Percentiles rank a stretch among this genome's conserved stretches.
Evolutionary conservation across 2,113 vertebrate species (phyloP).

Genomic region (Percopsis transmontana): DNA sequence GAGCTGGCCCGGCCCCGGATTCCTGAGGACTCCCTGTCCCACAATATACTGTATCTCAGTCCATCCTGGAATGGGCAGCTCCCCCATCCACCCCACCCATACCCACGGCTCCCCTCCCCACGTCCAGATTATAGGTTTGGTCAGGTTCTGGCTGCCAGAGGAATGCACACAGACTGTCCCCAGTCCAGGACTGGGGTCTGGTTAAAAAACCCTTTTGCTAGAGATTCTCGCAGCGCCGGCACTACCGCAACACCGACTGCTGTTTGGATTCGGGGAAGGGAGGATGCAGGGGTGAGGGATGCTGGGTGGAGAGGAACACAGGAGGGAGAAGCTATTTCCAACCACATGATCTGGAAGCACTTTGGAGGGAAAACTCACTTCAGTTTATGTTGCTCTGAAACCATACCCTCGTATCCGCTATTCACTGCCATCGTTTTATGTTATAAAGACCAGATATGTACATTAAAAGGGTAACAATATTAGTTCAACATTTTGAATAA

Average conservation of each 20-base stretch:
- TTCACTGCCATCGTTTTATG: too few species aligned
- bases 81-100: constrained; percentile 43
- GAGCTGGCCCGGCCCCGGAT: constrained; percentile 66
- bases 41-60: constrained; percentile 52
- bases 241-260: neutral
- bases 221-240: constrained; percentile 18
- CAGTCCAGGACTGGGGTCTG: constrained; percentile 10
- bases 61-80: constrained; percentile 35
- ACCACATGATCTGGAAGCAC: constrained; percentile 55
- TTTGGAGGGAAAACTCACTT: constrained; percentile 55
- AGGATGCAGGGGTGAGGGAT: neutral
- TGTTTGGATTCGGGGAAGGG: neutral
- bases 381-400: constrained; percentile 41
- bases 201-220: constrained; percentile 10
- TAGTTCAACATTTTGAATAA: too few species aligned
- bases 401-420: constrained; percentile 1
- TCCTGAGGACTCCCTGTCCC: constrained; percentile 44
- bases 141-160: constrained; percentile 26
- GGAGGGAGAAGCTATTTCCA: constrained; percentile 24
- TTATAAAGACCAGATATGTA: neutral
- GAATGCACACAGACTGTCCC: constrained; percentile 42
- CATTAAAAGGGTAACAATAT: neutral
- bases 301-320: neutral
- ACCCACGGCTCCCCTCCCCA: constrained; percentile 34
- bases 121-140: constrained; percentile 67